Percentiles rank a stretch among this genome's conserved stretches.
These are phyloP conservation scores for Oryzias melastigma DNA, from an alignment of 2,113 vertebrate species.

Conservation along the genomic window DNA sequence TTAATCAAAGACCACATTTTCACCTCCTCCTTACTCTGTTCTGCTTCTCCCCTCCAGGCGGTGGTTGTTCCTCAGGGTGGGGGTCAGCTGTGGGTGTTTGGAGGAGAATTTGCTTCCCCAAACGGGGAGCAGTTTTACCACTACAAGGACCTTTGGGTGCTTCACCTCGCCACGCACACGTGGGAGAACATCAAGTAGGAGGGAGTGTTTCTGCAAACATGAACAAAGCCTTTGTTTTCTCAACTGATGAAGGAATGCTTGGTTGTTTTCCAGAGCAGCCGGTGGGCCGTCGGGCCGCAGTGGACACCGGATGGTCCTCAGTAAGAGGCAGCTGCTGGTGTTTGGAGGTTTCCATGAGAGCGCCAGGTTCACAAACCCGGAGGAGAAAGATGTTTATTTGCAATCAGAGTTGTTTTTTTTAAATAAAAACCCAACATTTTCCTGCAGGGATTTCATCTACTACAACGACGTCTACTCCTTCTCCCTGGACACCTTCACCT, in stretches of 20 bases:
- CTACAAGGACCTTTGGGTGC: conserved; percentile 97
- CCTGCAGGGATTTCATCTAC: conserved; percentile 90
- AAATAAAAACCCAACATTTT: neutral
- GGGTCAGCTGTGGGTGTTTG: conserved; percentile 96
- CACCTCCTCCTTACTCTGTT: neutral
- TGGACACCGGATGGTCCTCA: conserved; percentile 91
- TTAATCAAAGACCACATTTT: too few species aligned
- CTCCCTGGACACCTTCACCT: conserved; percentile 87
- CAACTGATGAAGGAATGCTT: neutral
- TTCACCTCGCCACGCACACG: conserved; percentile 86
- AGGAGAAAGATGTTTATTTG: neutral
- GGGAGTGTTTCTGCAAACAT: neutral
- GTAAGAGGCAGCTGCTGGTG: conserved; percentile 87
- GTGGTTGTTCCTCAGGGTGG: conserved; percentile 87
- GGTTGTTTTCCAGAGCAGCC: conserved; percentile 73
- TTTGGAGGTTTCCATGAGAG: conserved; percentile 98
- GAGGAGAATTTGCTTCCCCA: conserved; percentile 94
- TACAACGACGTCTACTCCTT: conserved; percentile 91
- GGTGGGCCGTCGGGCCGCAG: conserved; percentile 92
- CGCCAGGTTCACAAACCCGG: conserved; percentile 73
- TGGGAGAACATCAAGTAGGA: conserved; percentile 97
- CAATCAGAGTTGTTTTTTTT: neutral
- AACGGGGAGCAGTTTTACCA: conserved; percentile 96
- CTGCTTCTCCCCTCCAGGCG: conserved; percentile 71
- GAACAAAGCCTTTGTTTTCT: neutral